phyloP scores from a whole-genome alignment of 1,140 invertebrate species.

The Bombus picipes region DNA sequence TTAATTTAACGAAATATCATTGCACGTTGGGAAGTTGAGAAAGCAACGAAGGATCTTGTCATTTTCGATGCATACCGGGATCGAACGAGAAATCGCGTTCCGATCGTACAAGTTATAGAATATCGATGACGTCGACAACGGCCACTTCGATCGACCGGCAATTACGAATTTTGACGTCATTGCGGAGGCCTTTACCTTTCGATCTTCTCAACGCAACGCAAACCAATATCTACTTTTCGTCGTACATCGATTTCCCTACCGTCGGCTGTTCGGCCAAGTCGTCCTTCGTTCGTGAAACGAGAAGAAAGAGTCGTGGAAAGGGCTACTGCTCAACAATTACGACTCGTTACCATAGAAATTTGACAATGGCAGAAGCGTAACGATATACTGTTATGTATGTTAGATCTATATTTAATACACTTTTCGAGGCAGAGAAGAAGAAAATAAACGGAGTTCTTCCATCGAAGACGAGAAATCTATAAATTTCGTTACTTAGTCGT shows the following conservation, averaged over 20 bases:
- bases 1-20: not conserved
- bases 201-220: not conserved
- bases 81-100: not conserved
- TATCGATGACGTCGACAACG: not conserved
- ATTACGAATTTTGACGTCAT: constrained; percentile 13
- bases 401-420: no score
- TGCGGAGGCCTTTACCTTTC: not conserved
- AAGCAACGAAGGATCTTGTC: no score
- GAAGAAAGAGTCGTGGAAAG: not conserved
- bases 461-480: no score
- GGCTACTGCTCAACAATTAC: not conserved
- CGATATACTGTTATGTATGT: no score
- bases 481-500: no score
- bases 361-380: no score
- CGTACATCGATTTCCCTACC: constrained; percentile 50
- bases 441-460: no score
- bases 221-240: constrained; percentile 51
- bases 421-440: no score
- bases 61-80: not conserved
- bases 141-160: not conserved
- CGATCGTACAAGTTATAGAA: not conserved
- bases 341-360: no score
- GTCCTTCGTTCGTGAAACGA: constrained; percentile 25
- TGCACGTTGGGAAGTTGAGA: not conserved
- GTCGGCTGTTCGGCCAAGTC: constrained; percentile 38